phyloP scores from a whole-genome alignment of 2,113 vertebrate genomes.

The Microcebus jonahi region DNA sequence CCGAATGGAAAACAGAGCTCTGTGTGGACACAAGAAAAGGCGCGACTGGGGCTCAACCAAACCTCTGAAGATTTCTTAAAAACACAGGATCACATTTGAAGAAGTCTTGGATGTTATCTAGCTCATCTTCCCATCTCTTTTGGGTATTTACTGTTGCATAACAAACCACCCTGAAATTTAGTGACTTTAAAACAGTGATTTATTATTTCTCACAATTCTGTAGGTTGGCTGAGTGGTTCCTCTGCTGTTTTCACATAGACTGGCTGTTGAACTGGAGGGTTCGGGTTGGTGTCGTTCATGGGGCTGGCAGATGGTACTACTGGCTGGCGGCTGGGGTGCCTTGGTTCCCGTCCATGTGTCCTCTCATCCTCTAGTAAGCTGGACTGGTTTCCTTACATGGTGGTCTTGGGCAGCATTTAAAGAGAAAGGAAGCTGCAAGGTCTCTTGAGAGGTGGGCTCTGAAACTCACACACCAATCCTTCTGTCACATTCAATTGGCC shows the following conservation, averaged over 20 bases:
- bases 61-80: not conserved
- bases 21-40: not conserved
- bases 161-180: not conserved
- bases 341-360: not conserved
- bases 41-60: not conserved
- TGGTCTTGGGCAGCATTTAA: not conserved
- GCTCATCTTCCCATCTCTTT: not conserved
- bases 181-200: not conserved
- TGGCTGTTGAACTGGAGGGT: not conserved
- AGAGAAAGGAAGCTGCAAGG: not conserved
- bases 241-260: not conserved
- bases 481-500: not conserved
- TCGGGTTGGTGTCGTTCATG: not conserved
- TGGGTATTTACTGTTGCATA: not conserved
- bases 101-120: not conserved
- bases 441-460: not conserved
- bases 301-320: not conserved
- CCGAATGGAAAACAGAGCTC: not conserved
- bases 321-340: not conserved
- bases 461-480: not conserved
- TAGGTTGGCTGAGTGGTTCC: not conserved
- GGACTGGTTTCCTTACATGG: not conserved
- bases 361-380: not conserved
- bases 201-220: not conserved
- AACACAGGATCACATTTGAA: not conserved